Conservation (phyloP, 2,888 invertebrate species). For the Vannuccia rotundouncinata region DNA sequence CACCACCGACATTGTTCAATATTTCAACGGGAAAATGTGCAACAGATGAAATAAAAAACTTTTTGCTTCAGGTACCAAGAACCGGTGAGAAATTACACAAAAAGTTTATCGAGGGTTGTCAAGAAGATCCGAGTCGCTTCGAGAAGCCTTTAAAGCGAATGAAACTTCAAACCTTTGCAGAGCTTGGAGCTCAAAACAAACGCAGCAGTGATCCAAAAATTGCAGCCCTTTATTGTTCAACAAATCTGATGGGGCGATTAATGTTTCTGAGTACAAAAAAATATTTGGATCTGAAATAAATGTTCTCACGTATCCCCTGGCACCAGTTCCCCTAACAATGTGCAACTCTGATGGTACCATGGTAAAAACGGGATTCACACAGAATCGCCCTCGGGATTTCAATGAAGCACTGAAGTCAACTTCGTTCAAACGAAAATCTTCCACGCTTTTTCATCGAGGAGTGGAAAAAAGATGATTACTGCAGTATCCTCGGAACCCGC, state of each 20-base stretch:
- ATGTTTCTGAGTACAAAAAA: background rate
- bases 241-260: background rate
- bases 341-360: background rate
- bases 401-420: too few species aligned
- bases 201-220: background rate
- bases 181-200: background rate
- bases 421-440: too few species aligned
- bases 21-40: background rate
- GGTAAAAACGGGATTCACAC: conserved; percentile 17
- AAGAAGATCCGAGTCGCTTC: background rate
- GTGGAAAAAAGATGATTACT: too few species aligned
- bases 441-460: too few species aligned
- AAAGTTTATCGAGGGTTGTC: background rate
- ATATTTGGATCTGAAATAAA: too few species aligned
- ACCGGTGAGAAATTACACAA: background rate
- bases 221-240: background rate
- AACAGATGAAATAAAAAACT: background rate
- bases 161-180: background rate
- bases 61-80: background rate
- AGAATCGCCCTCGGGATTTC: too few species aligned
- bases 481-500: too few species aligned
- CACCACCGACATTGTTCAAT: background rate
- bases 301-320: background rate
- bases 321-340: background rate
- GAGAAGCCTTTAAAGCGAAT: background rate